A percentile compares a stretch with the other conserved stretches of the same genome.
Evolutionary conservation across 37 sponge, comb jelly and placozoan species (phyloP).

Genomic region (Oscarella lobularis): DNA sequence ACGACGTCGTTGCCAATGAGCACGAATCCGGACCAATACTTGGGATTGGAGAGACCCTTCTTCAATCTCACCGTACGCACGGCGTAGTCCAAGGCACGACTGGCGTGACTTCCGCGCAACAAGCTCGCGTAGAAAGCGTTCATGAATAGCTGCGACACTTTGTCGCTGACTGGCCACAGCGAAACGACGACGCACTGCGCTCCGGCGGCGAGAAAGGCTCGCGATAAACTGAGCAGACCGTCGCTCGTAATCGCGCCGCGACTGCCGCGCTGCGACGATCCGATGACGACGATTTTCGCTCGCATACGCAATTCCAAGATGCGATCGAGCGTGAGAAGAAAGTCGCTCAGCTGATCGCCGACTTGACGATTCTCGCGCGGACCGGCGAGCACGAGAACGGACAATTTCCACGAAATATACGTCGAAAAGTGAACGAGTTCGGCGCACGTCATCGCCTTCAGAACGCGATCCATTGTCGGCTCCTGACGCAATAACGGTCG

Average conservation of each 20-base stretch:
- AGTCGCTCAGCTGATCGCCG: neutral
- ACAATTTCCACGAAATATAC: slow-evolving; percentile 71
- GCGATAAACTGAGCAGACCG: slow-evolving; percentile 50
- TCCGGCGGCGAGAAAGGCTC: slow-evolving; percentile 60
- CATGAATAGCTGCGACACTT: slow-evolving; percentile 70
- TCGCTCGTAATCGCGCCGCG: slow-evolving; percentile 23
- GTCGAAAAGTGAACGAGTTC: slow-evolving; percentile 49
- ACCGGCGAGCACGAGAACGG: slow-evolving; percentile 52
- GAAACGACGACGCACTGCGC: slow-evolving; percentile 69
- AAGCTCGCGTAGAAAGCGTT: slow-evolving; percentile 79
- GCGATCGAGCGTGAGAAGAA: slow-evolving; percentile 49
- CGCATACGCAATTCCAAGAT: slow-evolving; percentile 30
- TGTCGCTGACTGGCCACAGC: slow-evolving; percentile 65
- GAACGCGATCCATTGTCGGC: slow-evolving; percentile 51
- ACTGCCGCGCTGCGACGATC: slow-evolving; percentile 44
- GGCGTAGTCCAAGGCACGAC: slow-evolving; percentile 61
- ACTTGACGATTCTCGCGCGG: neutral
- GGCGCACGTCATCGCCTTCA: slow-evolving; percentile 21
- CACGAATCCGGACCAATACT: slow-evolving; percentile 83
- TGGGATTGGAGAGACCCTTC: slow-evolving; percentile 55
- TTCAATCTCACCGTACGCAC: slow-evolving; percentile 60
- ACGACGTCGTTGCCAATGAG: slow-evolving; percentile 69
- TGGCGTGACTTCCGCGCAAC: slow-evolving; percentile 53
- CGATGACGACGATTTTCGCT: slow-evolving; percentile 66
- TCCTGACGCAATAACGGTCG: slow-evolving; percentile 30